A percentile compares a stretch with the other conserved stretches of the same genome.
These are phyloP conservation scores for Trigoniulus corallinus DNA, from an alignment of 1,140 invertebrate species.

Conservation along the genomic window DNA sequence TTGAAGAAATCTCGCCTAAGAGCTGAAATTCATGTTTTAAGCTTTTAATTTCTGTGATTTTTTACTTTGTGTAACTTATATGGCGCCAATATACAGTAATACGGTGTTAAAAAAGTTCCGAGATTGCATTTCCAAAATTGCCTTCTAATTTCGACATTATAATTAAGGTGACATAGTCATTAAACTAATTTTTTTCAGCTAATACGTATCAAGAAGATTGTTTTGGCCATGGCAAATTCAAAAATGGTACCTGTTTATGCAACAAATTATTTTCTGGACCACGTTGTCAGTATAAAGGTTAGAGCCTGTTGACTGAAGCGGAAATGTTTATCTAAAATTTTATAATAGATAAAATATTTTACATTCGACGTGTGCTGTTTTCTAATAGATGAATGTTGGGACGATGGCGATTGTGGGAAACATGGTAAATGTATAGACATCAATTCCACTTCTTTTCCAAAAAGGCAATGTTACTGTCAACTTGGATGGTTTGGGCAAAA, in stretches of 20 bases:
- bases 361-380: neutral
- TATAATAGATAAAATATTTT: slow-evolving; percentile 1
- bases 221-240: slow-evolving; percentile 57
- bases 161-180: neutral
- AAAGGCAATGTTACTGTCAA: slow-evolving; percentile 74
- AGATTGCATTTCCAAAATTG: too few relatives aligned
- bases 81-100: too few relatives aligned
- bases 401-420: slow-evolving; percentile 63
- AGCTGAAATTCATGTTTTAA: too few relatives aligned
- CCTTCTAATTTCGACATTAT: neutral
- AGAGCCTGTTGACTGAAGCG: neutral
- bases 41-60: too few relatives aligned
- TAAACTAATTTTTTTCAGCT: neutral
- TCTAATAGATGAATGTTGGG: slow-evolving; percentile 40
- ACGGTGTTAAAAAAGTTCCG: too few relatives aligned
- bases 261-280: slow-evolving; percentile 60
- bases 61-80: too few relatives aligned
- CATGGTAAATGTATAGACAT: slow-evolving; percentile 67
- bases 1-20: too few relatives aligned
- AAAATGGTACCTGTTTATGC: slow-evolving; percentile 43
- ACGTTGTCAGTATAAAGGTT: slow-evolving; percentile 62
- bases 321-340: slow-evolving; percentile 1
- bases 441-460: slow-evolving; percentile 56
- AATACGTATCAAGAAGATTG: slow-evolving; percentile 56
- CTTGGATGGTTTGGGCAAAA: slow-evolving; percentile 51